Conservation (phyloP, 2,797 vertebrate genomes). For the Pantherophis vulpinus region DNA sequence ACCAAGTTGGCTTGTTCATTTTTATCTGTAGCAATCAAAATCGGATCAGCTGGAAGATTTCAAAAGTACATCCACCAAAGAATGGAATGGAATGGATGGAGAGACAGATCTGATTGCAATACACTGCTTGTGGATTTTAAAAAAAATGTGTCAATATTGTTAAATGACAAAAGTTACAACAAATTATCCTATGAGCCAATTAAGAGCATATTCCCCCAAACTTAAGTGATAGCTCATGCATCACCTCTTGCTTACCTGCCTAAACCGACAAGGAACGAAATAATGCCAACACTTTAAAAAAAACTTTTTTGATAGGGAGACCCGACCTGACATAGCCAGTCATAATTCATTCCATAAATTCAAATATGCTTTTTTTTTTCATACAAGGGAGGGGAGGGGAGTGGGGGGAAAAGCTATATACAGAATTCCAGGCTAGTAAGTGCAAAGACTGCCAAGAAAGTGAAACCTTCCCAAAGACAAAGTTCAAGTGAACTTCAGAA, state of each 20-base stretch:
- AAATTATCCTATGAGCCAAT: not conserved
- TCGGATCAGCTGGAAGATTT: not conserved
- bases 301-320: slow-evolving; percentile 25
- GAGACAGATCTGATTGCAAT: not conserved
- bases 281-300: slow-evolving; percentile 28
- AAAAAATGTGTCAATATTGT: not conserved
- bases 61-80: not conserved
- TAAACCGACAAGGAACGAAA: not conserved
- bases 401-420: not conserved
- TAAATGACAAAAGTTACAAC: not conserved
- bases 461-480: slow-evolving; percentile 43
- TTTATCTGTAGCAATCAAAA: not conserved
- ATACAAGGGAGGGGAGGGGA: no score
- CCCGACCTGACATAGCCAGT: not conserved
- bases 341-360: not conserved
- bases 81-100: not conserved
- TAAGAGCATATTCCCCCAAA: not conserved
- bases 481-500: slow-evolving; percentile 65
- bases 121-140: not conserved
- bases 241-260: not conserved
- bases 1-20: not conserved
- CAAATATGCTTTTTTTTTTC: not conserved
- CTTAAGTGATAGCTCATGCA: not conserved
- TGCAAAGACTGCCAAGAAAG: slow-evolving; percentile 46
- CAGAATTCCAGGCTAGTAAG: not conserved